Conservation (phyloP, 2,113 vertebrate species). For the Lucifuga dentata region DNA sequence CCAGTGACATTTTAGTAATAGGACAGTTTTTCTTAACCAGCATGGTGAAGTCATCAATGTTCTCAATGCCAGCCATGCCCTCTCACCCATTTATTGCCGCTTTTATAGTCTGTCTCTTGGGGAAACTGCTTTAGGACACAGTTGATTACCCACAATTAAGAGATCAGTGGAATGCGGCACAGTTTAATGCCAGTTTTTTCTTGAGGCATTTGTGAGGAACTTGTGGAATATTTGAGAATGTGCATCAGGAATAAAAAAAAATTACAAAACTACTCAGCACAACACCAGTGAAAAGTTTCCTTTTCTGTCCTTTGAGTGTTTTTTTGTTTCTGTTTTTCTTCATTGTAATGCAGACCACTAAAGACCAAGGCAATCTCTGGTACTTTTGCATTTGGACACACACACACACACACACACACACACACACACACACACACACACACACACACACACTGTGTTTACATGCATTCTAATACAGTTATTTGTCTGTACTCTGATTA, state of each 20-base stretch:
- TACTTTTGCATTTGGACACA: no score
- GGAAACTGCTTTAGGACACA: slow-evolving; percentile 3
- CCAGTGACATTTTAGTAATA: no score
- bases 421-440: background rate
- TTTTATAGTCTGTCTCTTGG: slow-evolving; percentile 5
- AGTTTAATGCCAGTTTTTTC: background rate
- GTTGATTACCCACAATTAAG: slow-evolving; percentile 14
- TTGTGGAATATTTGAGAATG: background rate
- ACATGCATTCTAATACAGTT: no score
- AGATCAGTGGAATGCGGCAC: background rate
- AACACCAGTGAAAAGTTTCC: background rate
- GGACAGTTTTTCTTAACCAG: no score
- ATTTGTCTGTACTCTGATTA: no score
- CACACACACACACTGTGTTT: background rate
- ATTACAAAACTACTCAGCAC: background rate
- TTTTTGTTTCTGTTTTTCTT: background rate
- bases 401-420: background rate
- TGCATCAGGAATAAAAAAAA: background rate
- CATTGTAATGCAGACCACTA: no score
- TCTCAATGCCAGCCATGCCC: slow-evolving; percentile 1
- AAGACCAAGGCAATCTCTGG: no score
- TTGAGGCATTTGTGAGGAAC: background rate
- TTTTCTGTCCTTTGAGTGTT: background rate
- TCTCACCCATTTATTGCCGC: slow-evolving; percentile 11
- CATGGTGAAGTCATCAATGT: background rate